Evolutionary conservation across 2,888 invertebrate species (phyloP).

Genomic region (Pseudeuparius sepicola): DNA sequence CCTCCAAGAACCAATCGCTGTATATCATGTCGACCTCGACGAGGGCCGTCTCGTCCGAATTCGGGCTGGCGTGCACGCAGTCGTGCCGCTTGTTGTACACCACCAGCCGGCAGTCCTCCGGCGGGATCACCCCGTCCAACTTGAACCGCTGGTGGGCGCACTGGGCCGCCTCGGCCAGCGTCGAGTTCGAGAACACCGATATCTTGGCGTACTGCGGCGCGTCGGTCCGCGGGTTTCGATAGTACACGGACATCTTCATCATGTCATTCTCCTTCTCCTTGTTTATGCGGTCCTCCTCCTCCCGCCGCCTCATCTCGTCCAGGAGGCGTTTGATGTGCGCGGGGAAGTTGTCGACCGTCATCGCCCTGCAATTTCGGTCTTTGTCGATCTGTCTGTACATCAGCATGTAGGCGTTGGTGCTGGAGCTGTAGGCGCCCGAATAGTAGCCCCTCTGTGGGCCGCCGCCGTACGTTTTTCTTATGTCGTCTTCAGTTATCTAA

Average conservation of each 20-base stretch:
- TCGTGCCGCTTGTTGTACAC: constrained; percentile 55
- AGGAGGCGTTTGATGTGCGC: constrained; percentile 57
- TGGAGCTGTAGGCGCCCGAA: constrained; percentile 65
- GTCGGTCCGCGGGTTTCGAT: constrained; percentile 48
- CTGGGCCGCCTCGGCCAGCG: constrained; percentile 49
- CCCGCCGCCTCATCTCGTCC: constrained; percentile 53
- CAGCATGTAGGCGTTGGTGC: constrained; percentile 85
- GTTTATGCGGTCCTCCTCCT: constrained; percentile 50
- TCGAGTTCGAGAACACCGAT: constrained; percentile 43
- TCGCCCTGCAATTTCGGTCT: constrained; percentile 51
- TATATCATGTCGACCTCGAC: constrained; percentile 36
- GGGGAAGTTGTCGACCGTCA: constrained; percentile 62
- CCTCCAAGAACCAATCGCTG: constrained; percentile 57
- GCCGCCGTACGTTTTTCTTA: constrained; percentile 74
- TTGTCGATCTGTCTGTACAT: constrained; percentile 74
- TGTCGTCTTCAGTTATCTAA: constrained; percentile 70
- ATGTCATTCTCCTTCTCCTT: constrained; percentile 52
- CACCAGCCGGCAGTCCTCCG: constrained; percentile 63
- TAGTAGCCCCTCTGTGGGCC: constrained; percentile 55
- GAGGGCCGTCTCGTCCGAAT: constrained; percentile 45
- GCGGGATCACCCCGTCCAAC: constrained; percentile 46
- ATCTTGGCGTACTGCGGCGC: constrained; percentile 46
- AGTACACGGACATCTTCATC: constrained; percentile 54
- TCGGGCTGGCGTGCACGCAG: constrained; percentile 57
- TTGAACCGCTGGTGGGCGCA: constrained; percentile 52